A percentile compares a stretch with the other conserved stretches of the same genome.
These are phyloP conservation scores for Agonopterix arenella DNA, from an alignment of 2,888 invertebrate genomes.

Conservation along the genomic window DNA sequence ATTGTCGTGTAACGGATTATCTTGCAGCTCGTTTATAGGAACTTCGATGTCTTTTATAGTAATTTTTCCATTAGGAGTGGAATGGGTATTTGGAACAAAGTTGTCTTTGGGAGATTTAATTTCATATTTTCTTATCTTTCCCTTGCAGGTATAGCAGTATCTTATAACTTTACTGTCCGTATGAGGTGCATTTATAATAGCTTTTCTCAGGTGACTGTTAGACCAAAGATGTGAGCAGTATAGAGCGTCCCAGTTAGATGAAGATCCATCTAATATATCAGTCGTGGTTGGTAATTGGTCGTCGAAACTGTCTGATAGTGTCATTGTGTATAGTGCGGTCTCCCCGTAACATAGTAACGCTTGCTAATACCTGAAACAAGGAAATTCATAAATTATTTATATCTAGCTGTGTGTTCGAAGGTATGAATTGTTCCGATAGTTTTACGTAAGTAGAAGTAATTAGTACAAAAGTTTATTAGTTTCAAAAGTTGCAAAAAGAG, in stretches of 20 bases:
- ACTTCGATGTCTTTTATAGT: conserved; percentile 10
- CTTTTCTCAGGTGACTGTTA: conserved; percentile 49
- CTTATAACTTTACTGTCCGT: conserved; percentile 44
- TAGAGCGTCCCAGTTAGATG: conserved; percentile 49
- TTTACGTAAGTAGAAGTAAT: no score
- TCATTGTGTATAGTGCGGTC: conserved; percentile 36
- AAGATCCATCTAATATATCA: conserved; percentile 35
- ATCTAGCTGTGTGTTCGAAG: not conserved
- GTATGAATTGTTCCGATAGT: no score
- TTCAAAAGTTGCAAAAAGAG: no score
- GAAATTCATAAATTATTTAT: conserved; percentile 5
- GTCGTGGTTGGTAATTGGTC: conserved; percentile 33
- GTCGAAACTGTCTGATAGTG: conserved; percentile 40
- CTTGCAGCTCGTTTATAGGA: conserved; percentile 20
- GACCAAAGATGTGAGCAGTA: conserved; percentile 65
- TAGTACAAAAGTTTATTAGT: no score
- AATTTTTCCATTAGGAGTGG: conserved; percentile 49
- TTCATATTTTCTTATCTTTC: conserved; percentile 68
- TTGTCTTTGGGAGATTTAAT: conserved; percentile 37
- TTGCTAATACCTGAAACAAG: conserved; percentile 28
- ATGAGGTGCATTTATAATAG: conserved; percentile 40
- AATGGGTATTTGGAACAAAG: conserved; percentile 56
- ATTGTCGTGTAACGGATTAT: conserved; percentile 26
- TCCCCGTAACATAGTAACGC: conserved; percentile 15
- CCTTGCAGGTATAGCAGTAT: conserved; percentile 61